Evolutionary conservation across 2,888 invertebrate species (phyloP).

Genomic region (Ethmia dodecea): DNA sequence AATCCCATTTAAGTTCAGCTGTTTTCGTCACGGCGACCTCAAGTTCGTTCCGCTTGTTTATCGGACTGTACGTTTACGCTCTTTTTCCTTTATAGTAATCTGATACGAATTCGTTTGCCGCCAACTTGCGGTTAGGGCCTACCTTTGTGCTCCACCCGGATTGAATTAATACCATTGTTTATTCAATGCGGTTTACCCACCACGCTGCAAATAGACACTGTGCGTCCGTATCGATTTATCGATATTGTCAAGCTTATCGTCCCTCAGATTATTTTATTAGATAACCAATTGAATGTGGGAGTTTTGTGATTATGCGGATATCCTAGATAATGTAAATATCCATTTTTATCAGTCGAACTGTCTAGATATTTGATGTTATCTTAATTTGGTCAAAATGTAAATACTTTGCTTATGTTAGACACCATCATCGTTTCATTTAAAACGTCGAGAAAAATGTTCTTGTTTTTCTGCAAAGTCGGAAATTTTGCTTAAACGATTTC

Average conservation of each 20-base stretch:
- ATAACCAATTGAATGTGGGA: conserved; percentile 14
- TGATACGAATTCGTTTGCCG: conserved; percentile 37
- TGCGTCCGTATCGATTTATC: conserved; percentile 37
- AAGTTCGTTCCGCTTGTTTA: conserved; percentile 49
- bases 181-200: conserved; percentile 19
- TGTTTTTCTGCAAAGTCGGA: no score
- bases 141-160: conserved; percentile 25
- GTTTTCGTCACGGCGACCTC: conserved; percentile 46
- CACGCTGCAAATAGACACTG: conserved; percentile 18
- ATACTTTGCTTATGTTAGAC: background rate
- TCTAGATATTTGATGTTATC: background rate
- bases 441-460: conserved; percentile 1
- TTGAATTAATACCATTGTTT: conserved; percentile 33
- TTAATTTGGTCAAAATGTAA: background rate
- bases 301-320: background rate
- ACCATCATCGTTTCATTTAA: background rate
- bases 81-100: conserved; percentile 54
- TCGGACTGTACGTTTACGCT: conserved; percentile 53
- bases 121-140: conserved; percentile 35
- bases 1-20: conserved; percentile 21
- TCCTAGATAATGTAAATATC: background rate
- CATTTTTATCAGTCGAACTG: conserved; percentile 2
- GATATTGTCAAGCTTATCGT: conserved; percentile 26
- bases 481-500: conserved; percentile 17
- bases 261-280: conserved; percentile 19